Evolutionary conservation across 2,113 vertebrate genomes (phyloP), one percentile per base, ranked within the genome.

Genomic region (Plotosus lineatus): DNA sequence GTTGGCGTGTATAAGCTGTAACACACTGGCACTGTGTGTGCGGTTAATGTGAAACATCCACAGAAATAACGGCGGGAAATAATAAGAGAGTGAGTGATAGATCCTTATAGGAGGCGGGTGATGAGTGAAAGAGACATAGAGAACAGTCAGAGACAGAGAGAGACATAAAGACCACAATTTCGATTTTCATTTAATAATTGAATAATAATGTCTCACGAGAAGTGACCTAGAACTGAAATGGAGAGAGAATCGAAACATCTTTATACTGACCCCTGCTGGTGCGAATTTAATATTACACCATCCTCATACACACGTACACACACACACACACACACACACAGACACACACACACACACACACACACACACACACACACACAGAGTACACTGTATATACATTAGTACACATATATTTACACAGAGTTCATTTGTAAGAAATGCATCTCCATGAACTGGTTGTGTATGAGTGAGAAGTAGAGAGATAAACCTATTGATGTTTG

Each of bases 131-230:
- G 65, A 63, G 42, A 17, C 15, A n/a, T n/a, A 38, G 33, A 11
- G 21, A 31, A 21, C 31, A 28, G 65, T 55, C 40, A 26, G 17
- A 82, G 82, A 82, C 23, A 78, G 69, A 23, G 82, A 83, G 79
- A 87, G 86, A 87, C 84, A 82, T 80, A 85, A 86, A 85, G 89
- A 77, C 87, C 89, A 89, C 86, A 85, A 90, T 92, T 85, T 94
- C 89, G 88, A 94, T 93, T 89, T 92, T 93, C 91, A 92, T 93
- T 93, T 92, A 94, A 93, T 94, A 94, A 94, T 93, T 94, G 92
- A 94, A 94, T 94, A 93, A 94, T 93, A 91, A 92, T 93, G 90
- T 94, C 93, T 90, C 91, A 44, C 75, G 91, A 92, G 93, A 92
- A 88, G 58, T 94, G 92, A 93, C 93, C 93, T 92, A 94, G 91